These are phyloP conservation scores for Drosophila parvula DNA, from an alignment of 1,140 invertebrate species.

Conservation along the genomic window DNA sequence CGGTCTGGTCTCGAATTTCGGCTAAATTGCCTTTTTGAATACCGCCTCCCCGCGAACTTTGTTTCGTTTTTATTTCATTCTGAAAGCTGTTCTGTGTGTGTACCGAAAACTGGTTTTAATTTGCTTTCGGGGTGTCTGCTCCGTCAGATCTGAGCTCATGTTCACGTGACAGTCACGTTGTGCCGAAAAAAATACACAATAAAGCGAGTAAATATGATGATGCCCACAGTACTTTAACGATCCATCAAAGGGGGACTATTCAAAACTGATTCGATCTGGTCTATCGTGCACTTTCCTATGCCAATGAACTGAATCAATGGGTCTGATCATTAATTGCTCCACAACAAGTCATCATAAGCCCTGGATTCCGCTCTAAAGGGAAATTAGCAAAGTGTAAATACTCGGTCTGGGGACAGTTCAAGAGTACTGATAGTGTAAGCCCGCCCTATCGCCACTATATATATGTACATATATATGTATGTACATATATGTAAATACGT, in stretches of 20 bases:
- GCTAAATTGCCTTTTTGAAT: slow-evolving; percentile 25
- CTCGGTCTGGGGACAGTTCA: slow-evolving; percentile 15
- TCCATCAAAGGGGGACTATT: slow-evolving; percentile 7
- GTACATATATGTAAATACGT: slow-evolving; percentile 24
- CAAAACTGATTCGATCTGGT: slow-evolving; percentile 29
- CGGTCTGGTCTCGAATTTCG: slow-evolving; percentile 42
- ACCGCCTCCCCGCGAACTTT: slow-evolving; percentile 23
- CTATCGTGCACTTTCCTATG: slow-evolving; percentile 48
- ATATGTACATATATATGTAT: no score
- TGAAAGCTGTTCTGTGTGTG: slow-evolving; percentile 4
- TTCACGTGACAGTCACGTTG: slow-evolving; percentile 77
- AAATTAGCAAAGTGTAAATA: slow-evolving; percentile 17
- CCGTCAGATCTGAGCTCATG: slow-evolving; percentile 1
- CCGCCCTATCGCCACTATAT: slow-evolving; percentile 28
- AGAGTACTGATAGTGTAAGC: slow-evolving; percentile 31
- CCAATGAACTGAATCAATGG: slow-evolving; percentile 60
- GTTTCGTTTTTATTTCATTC: slow-evolving; percentile 36
- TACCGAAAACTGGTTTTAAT: slow-evolving; percentile 47
- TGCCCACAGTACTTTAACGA: slow-evolving; percentile 30
- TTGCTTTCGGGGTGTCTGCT: slow-evolving; percentile 29
- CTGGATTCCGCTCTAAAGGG: neutral
- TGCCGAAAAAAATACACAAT: slow-evolving; percentile 32
- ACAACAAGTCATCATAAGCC: slow-evolving; percentile 11
- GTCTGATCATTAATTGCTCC: slow-evolving; percentile 12
- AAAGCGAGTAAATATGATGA: neutral